These are phyloP conservation scores for Trachythela sp. DNA, from an alignment of 64 coral and sea anemone species.

Conservation along the genomic window DNA sequence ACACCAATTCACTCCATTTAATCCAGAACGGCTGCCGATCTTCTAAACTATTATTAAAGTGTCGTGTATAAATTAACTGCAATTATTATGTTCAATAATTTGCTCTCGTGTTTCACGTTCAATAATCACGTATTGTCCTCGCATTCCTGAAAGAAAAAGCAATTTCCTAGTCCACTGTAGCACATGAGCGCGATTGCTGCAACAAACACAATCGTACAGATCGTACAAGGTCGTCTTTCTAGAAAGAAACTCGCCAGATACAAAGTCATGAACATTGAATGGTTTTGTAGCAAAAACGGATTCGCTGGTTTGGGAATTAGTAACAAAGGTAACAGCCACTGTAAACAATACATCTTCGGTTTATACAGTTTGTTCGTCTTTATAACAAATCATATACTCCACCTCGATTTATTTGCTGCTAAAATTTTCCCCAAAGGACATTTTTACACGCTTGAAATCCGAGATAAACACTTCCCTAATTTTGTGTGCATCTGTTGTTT, in stretches of 20 bases:
- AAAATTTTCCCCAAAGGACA: not conserved
- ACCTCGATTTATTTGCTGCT: no score
- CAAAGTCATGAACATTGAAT: constrained; percentile 99
- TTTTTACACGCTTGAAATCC: not conserved
- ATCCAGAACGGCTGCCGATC: not conserved
- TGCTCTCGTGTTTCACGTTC: no score
- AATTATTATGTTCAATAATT: not conserved
- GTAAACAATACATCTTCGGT: constrained; percentile 82
- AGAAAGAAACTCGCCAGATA: constrained; percentile 96
- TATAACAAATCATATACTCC: not conserved
- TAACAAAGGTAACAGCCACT: constrained; percentile 90
- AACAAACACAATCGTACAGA: constrained; percentile 94
- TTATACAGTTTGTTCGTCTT: not conserved
- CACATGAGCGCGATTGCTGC: constrained; percentile 92
- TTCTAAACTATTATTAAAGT: not conserved
- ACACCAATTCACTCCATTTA: not conserved
- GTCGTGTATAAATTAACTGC: no score
- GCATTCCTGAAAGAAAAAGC: constrained; percentile 86
- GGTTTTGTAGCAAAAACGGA: constrained; percentile 83
- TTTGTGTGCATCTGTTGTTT: not conserved
- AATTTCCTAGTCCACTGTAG: constrained; percentile 99
- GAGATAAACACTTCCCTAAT: not conserved
- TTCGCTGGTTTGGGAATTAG: constrained; percentile 91
- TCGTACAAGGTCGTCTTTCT: constrained; percentile 98
- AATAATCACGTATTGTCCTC: not conserved